Conservation (phyloP, 2,888 invertebrate genomes). For the Drosophila emarginata region DNA sequence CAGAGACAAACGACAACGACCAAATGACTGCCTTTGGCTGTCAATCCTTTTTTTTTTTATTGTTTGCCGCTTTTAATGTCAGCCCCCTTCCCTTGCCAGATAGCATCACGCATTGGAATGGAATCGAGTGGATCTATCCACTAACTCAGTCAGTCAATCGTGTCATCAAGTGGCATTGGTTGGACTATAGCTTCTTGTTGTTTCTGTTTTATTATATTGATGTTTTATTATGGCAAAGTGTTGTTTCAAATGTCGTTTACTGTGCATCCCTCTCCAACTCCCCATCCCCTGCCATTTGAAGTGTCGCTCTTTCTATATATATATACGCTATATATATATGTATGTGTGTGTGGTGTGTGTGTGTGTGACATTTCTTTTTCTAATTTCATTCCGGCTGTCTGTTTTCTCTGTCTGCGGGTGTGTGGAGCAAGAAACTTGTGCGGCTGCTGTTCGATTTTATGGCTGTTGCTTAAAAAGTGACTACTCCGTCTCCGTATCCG, state of each 20-base stretch:
- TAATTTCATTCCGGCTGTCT: conserved; percentile 13
- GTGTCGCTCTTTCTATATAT: conserved; percentile 37
- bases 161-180: conserved; percentile 52
- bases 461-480: conserved; percentile 14
- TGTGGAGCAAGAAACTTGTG: conserved; percentile 8
- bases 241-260: conserved; percentile 64
- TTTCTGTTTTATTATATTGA: conserved; percentile 54
- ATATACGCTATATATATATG: neutral
- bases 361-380: conserved; percentile 29
- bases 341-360: conserved; percentile 19
- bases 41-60: conserved; percentile 41
- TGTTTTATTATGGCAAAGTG: conserved; percentile 66
- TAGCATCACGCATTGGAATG: conserved; percentile 12
- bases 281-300: conserved; percentile 27
- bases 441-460: conserved; percentile 18
- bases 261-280: conserved; percentile 20
- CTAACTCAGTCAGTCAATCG: conserved; percentile 55
- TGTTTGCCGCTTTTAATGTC: conserved; percentile 26
- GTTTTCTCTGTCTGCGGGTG: neutral
- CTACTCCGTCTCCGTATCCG: neutral
- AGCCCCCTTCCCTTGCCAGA: neutral
- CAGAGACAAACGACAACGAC: conserved; percentile 15
- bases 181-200: conserved; percentile 25
- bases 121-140: conserved; percentile 57
- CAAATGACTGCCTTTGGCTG: conserved; percentile 34